These are phyloP conservation scores for Sebastes taczanowskii DNA, from an alignment of 2,797 vertebrate species.

Conservation along the genomic window DNA sequence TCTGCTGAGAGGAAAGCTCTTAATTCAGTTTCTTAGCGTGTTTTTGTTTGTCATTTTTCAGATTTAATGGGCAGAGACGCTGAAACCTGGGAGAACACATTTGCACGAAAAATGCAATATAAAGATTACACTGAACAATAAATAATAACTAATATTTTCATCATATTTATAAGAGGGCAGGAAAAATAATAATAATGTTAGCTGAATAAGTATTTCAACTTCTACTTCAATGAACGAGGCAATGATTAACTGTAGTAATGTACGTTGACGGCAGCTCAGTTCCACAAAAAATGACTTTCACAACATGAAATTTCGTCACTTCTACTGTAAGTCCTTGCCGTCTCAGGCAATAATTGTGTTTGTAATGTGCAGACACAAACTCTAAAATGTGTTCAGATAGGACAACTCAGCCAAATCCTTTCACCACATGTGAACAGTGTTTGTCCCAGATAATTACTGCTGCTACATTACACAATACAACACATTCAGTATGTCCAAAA, in stretches of 20 bases:
- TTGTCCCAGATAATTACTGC: slow-evolving; percentile 47
- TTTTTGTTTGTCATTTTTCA: slow-evolving; percentile 42
- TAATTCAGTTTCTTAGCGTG: slow-evolving; percentile 46
- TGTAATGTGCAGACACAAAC: slow-evolving; percentile 5
- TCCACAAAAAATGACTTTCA: not conserved
- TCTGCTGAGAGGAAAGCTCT: slow-evolving; percentile 54
- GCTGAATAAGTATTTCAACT: not conserved
- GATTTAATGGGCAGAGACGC: slow-evolving; percentile 33
- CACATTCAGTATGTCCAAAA: slow-evolving; percentile 18
- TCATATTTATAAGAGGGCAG: not conserved
- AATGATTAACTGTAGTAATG: not conserved
- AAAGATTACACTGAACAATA: not conserved
- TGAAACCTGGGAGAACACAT: slow-evolving; percentile 23
- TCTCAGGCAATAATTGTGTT: slow-evolving; percentile 27
- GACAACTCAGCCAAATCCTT: slow-evolving; percentile 22
- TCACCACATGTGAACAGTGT: slow-evolving; percentile 52
- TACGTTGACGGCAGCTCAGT: not conserved
- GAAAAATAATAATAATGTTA: not conserved
- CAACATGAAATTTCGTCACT: not conserved
- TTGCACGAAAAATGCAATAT: slow-evolving; percentile 35
- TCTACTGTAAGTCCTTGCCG: not conserved
- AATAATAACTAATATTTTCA: not conserved
- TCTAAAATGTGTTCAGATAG: slow-evolving; percentile 23
- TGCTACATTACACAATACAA: slow-evolving; percentile 50
- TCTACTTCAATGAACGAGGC: not conserved